Conservation (phyloP, 1,140 invertebrate species). For the Epicauta chinensis region DNA sequence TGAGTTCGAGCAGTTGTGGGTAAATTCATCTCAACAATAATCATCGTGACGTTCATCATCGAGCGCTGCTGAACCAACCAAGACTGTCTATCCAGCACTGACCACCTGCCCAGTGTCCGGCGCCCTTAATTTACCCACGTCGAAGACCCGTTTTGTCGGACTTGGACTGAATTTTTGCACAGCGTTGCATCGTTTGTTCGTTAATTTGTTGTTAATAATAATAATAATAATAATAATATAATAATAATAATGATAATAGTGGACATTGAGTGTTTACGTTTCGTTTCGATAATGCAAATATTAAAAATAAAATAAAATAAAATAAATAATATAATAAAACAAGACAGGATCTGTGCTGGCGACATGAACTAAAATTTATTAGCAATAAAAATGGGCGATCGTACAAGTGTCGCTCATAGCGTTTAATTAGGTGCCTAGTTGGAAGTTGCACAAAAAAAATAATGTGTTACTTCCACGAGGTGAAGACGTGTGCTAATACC, state of each 20-base stretch:
- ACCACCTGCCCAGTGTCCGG: neutral
- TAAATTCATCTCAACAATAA: constrained; percentile 2
- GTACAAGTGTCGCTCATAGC: constrained; percentile 29
- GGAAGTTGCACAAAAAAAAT: constrained; percentile 15
- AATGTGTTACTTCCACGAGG: constrained; percentile 20
- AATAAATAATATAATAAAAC: neutral
- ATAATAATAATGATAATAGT: constrained; percentile 31
- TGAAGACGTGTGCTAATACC: constrained; percentile 15
- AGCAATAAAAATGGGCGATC: constrained; percentile 39
- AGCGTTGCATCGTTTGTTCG: constrained; percentile 31
- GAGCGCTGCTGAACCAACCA: constrained; percentile 1
- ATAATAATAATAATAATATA: no score
- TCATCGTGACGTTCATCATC: neutral
- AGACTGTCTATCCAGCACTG: constrained; percentile 3
- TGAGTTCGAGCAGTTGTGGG: constrained; percentile 7
- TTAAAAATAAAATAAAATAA: no score
- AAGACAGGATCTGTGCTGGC: constrained; percentile 27
- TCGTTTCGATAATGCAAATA: constrained; percentile 3
- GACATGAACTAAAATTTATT: constrained; percentile 35
- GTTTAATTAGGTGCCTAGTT: constrained; percentile 41
- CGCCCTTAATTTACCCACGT: no score
- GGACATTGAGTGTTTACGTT: constrained; percentile 29
- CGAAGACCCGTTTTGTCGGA: no score
- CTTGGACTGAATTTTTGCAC: constrained; percentile 1
- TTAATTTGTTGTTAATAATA: constrained; percentile 38